Evolutionary conservation across 2,797 vertebrate species (phyloP).

Genomic region (Phylloscopus collybita): DNA sequence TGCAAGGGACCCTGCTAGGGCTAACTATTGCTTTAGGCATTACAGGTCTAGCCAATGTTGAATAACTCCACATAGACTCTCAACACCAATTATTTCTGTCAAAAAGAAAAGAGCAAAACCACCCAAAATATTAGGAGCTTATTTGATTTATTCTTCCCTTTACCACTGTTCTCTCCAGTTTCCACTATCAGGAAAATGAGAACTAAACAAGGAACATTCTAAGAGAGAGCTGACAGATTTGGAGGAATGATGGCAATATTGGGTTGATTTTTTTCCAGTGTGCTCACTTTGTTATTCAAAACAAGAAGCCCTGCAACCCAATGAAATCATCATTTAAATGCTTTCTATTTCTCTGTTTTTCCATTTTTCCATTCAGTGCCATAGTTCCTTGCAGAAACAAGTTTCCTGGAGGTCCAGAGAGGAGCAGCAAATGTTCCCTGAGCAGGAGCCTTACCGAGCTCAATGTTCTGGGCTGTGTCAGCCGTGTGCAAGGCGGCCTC

Average conservation of each 20-base stretch:
- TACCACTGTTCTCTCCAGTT: neutral
- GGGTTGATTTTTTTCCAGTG: neutral
- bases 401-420: neutral
- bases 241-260: neutral
- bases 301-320: neutral
- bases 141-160: neutral
- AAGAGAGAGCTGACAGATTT: neutral
- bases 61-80: neutral
- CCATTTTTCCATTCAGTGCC: neutral
- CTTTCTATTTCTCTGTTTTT: neutral
- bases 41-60: neutral
- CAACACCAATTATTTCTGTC: neutral
- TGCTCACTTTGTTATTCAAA: neutral
- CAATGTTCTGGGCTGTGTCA: constrained; percentile 95
- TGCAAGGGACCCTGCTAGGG: neutral
- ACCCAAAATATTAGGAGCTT: neutral
- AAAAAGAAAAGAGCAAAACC: neutral
- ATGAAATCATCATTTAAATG: neutral
- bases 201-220: neutral
- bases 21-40: neutral
- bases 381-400: neutral
- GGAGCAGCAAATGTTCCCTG: neutral
- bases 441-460: constrained; percentile 84
- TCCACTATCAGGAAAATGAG: neutral
- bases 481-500: constrained; percentile 90